These are phyloP conservation scores for Betta splendens DNA, from an alignment of 2,797 vertebrate species.

Conservation along the genomic window DNA sequence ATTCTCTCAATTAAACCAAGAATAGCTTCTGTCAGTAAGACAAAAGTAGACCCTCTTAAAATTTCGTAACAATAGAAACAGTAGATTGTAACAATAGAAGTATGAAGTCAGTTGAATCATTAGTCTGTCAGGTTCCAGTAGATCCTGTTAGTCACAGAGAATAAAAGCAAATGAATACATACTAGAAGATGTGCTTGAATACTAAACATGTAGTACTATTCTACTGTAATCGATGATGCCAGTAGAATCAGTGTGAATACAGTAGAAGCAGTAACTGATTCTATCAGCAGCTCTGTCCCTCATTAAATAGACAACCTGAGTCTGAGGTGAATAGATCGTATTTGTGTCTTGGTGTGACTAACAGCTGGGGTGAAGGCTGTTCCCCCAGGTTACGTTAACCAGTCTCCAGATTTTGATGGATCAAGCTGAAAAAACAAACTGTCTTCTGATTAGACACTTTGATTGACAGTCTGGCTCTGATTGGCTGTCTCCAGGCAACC, in stretches of 20 bases:
- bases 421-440: neutral
- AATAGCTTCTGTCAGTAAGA: slow-evolving; percentile 1
- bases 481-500: slow-evolving; percentile 86
- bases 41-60: neutral
- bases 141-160: neutral
- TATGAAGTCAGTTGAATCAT: too few relatives aligned
- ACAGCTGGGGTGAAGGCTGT: slow-evolving; percentile 20
- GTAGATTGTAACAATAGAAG: neutral
- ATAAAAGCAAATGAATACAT: too few relatives aligned
- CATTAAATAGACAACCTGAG: neutral
- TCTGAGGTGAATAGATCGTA: neutral
- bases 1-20: too few relatives aligned
- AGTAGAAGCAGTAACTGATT: neutral
- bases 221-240: neutral
- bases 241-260: neutral
- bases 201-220: too few relatives aligned
- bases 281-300: neutral
- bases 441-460: slow-evolving; percentile 26
- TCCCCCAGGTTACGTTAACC: slow-evolving; percentile 6
- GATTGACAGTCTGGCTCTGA: slow-evolving; percentile 1
- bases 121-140: neutral
- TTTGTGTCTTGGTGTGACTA: slow-evolving; percentile 6
- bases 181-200: too few relatives aligned
- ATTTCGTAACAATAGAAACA: neutral
- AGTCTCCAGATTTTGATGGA: slow-evolving; percentile 1